Percentiles rank a stretch among this genome's conserved stretches.
phyloP scores from a whole-genome alignment of 2,797 vertebrate species.

The Labroides dimidiatus region DNA sequence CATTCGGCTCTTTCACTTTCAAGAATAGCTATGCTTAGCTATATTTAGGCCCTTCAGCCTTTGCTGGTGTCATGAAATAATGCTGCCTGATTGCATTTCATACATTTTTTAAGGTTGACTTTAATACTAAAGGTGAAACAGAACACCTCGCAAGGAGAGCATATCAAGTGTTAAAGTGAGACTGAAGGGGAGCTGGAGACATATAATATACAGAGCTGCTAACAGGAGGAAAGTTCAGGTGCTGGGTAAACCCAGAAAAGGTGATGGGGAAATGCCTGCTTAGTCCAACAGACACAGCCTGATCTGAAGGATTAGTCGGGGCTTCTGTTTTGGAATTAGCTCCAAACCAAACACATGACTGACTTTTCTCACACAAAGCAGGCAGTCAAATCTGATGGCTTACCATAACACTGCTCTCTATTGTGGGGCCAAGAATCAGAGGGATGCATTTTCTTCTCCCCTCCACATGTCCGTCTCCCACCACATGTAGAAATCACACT shows the following conservation, averaged over 20 bases:
- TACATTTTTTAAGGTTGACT: conserved; percentile 15
- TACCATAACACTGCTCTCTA: conserved; percentile 73
- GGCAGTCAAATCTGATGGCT: conserved; percentile 72
- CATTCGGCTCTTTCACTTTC: conserved; percentile 39
- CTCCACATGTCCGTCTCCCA: conserved; percentile 69
- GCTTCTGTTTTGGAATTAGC: conserved; percentile 79
- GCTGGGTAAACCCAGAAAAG: conserved; percentile 51
- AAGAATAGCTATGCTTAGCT: conserved; percentile 13
- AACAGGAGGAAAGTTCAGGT: conserved; percentile 36
- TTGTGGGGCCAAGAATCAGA: conserved; percentile 67
- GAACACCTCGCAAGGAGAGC: conserved; percentile 14
- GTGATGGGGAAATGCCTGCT: conserved; percentile 48
- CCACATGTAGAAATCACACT: conserved; percentile 58
- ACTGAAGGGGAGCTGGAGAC: conserved; percentile 11
- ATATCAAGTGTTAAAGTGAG: conserved; percentile 2
- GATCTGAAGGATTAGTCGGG: conserved; percentile 75
- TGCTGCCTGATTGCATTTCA: not conserved
- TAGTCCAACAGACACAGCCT: conserved; percentile 60
- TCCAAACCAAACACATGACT: conserved; percentile 81
- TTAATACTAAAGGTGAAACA: conserved; percentile 15
- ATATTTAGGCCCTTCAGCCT: conserved; percentile 7
- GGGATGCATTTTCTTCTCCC: conserved; percentile 62
- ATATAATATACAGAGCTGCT: conserved; percentile 15
- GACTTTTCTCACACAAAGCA: conserved; percentile 76
- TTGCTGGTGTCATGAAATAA: conserved; percentile 11